phyloP scores from a whole-genome alignment of 1,140 invertebrate genomes.

The Littorina saxatilis region DNA sequence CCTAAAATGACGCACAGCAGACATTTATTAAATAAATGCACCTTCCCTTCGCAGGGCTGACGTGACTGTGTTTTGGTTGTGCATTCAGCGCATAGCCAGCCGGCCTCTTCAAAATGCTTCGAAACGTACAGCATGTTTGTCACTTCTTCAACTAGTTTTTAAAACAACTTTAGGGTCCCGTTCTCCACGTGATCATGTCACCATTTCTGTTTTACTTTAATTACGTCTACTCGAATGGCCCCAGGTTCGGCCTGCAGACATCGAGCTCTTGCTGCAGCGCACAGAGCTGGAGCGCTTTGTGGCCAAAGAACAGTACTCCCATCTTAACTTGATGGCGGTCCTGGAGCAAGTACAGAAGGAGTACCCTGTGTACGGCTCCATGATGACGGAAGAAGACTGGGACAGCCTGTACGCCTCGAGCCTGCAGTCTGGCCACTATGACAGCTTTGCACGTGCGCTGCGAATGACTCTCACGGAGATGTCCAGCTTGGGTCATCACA shows the following conservation, averaged over 20 bases:
- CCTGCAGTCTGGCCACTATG: neutral
- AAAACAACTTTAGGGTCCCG: too few relatives aligned
- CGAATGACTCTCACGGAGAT: neutral
- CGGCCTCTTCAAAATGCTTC: too few relatives aligned
- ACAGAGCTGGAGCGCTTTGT: neutral
- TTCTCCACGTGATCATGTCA: too few relatives aligned
- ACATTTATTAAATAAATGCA: too few relatives aligned
- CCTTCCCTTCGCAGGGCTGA: neutral
- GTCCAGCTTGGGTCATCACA: constrained; percentile 13
- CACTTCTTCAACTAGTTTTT: too few relatives aligned
- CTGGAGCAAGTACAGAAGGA: neutral
- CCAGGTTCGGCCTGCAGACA: neutral
- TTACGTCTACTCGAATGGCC: too few relatives aligned
- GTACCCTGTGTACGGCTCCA: constrained; percentile 1
- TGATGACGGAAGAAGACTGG: constrained; percentile 5
- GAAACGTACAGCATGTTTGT: too few relatives aligned
- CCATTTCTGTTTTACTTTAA: too few relatives aligned
- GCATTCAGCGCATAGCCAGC: too few relatives aligned
- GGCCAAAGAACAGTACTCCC: neutral
- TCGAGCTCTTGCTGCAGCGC: neutral
- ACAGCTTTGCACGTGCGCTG: constrained; percentile 6
- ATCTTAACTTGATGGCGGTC: neutral
- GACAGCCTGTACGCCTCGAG: neutral
- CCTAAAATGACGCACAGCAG: too few relatives aligned
- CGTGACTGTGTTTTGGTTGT: constrained; percentile 9